Base-by-base conservation (phyloP, 2,888 invertebrate genomes). In the Cheilosia urbana region DNA sequence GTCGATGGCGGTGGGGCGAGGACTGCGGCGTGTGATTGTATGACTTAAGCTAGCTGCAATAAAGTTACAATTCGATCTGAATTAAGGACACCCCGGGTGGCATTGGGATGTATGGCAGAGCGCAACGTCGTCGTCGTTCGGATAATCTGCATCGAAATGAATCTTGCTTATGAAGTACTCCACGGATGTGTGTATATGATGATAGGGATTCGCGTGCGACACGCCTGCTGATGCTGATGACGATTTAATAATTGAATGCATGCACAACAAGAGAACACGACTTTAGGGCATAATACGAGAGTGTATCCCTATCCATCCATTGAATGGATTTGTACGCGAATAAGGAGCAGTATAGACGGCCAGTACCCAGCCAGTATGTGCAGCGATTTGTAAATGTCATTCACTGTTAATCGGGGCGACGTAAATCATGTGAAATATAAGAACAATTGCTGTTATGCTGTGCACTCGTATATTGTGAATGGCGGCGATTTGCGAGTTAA, bases 211-310 rank as follows among this genome's bases (percentile, higher is more conserved):
- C 84, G 85, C 85, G 72, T 81, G 85, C 62, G 72, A 81, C 76
- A 81, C 85, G 85, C 85, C 81, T 85, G 71, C 80, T 81, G 80
- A 80, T 80, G 65, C 80, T 85, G 80, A 80, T 85, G 85, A 85
- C 77, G 85, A 80, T 81, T 85, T 81, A 85, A 85, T 85, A 85
- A 85, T 85, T 80, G 85, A 85, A 85, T 85, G 81, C 81, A 85
- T 77, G 68, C 81, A 72, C 77, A 66, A 69, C 53, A 47, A 37
- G 17, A 58, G 40, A 66, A 66, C 51, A 65, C 42, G 65, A 60
- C 45, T 53, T 37, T 34, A 65, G 34, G 53, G 45, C 37, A 49
- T 60, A 69, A 11, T 30, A 30, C 7, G 30, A 30, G 30, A 30
- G 30, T 9, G 17, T 47, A 47, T 47, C 51, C 51, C 7, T 47